phyloP scores from a whole-genome alignment of 2,888 invertebrate species.

The Emesis castigata region DNA sequence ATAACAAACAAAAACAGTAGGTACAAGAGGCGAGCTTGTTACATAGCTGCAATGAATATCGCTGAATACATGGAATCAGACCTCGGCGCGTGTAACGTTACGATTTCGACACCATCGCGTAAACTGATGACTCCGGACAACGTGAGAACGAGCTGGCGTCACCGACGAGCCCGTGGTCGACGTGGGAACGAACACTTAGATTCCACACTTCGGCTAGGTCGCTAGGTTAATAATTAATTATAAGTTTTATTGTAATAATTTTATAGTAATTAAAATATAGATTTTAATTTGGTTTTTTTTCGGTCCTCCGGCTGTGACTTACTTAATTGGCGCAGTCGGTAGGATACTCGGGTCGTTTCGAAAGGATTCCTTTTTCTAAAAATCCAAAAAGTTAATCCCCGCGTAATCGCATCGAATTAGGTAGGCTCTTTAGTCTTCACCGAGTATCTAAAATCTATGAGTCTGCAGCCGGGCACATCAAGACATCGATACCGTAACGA shows the following conservation, averaged over 20 bases:
- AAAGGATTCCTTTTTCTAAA: neutral
- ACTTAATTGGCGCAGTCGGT: conserved; percentile 36
- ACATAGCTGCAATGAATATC: too few relatives aligned
- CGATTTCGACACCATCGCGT: too few relatives aligned
- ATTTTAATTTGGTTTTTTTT: too few relatives aligned
- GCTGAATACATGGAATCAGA: too few relatives aligned
- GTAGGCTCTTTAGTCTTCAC: conserved; percentile 4
- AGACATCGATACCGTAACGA: conserved; percentile 30
- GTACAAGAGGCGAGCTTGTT: too few relatives aligned
- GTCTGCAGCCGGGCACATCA: conserved; percentile 30
- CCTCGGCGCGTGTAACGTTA: too few relatives aligned
- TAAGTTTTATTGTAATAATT: too few relatives aligned
- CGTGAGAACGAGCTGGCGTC: too few relatives aligned
- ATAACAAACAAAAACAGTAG: too few relatives aligned
- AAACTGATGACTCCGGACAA: too few relatives aligned
- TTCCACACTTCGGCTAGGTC: neutral
- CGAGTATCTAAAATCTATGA: conserved; percentile 28
- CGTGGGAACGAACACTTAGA: neutral
- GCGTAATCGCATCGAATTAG: conserved; percentile 2
- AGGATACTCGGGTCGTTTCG: conserved; percentile 20
- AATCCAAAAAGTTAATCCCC: neutral
- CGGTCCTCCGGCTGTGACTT: conserved; percentile 1
- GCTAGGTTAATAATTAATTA: neutral
- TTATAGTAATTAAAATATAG: too few relatives aligned
- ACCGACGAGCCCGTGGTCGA: neutral